Evolutionary conservation across 2,797 vertebrate genomes (phyloP).

Genomic region (Bucorvus abyssinicus): DNA sequence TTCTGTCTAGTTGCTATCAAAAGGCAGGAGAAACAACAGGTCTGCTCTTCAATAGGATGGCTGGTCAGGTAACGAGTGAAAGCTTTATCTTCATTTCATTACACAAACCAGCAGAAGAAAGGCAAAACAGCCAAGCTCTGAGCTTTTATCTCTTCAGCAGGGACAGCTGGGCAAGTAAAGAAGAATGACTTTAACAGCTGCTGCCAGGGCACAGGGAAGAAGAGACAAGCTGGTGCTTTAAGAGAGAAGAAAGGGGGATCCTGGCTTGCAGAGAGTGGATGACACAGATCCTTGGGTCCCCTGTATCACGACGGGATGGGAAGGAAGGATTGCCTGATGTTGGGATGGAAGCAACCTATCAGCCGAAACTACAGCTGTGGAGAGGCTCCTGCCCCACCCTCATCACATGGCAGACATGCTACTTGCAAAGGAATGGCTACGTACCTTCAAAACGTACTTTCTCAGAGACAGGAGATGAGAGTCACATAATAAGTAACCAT

Average conservation of each 20-base stretch:
- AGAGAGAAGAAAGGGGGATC: background rate
- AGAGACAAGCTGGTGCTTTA: background rate
- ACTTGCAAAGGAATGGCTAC: accelerated
- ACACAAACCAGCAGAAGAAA: background rate
- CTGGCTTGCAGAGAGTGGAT: background rate
- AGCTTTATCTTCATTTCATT: background rate
- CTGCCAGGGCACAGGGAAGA: background rate
- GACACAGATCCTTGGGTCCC: background rate
- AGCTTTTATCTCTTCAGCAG: background rate
- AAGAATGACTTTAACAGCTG: background rate
- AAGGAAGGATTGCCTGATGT: background rate
- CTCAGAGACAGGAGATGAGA: background rate
- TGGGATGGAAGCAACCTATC: background rate
- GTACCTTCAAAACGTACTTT: background rate
- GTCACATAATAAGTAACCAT: accelerated
- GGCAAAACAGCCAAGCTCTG: background rate
- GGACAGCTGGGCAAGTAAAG: background rate
- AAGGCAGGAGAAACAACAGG: background rate
- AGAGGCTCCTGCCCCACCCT: background rate
- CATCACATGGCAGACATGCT: accelerated
- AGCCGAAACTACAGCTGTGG: accelerated
- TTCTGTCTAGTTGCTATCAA: background rate
- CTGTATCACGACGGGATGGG: accelerated
- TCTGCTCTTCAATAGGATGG: background rate
- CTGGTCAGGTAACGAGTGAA: background rate